Evolutionary conservation across 2,888 invertebrate species (phyloP).

Genomic region (Lymantria dispar): DNA sequence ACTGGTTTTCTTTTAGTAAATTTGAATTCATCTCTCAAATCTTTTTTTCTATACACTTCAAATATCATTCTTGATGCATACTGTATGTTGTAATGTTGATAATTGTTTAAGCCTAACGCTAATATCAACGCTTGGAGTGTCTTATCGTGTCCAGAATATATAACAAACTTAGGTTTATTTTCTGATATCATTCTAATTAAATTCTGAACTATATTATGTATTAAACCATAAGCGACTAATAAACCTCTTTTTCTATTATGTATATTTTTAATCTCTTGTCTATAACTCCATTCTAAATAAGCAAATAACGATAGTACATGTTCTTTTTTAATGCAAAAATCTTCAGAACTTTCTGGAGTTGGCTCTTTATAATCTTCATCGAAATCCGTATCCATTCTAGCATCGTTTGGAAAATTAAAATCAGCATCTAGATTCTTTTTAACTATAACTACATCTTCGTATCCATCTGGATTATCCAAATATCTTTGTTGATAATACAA

Average conservation of each 20-base stretch:
- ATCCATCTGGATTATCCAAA: constrained; percentile 69
- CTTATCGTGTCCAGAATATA: constrained; percentile 96
- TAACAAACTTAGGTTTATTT: constrained; percentile 87
- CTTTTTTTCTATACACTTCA: constrained; percentile 90
- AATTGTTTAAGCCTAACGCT: constrained; percentile 87
- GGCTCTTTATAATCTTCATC: constrained; percentile 74
- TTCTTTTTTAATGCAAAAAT: constrained; percentile 84
- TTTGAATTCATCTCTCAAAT: constrained; percentile 72
- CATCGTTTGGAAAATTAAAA: constrained; percentile 77
- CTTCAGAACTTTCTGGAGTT: constrained; percentile 62
- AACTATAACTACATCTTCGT: constrained; percentile 74
- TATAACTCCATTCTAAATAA: constrained; percentile 91
- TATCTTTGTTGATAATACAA: constrained; percentile 74
- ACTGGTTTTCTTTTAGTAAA: constrained; percentile 80
- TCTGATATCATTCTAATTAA: constrained; percentile 92
- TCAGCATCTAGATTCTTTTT: constrained; percentile 78
- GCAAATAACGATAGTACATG: constrained; percentile 91
- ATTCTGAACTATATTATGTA: constrained; percentile 90
- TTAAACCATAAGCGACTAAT: constrained; percentile 90
- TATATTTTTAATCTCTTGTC: constrained; percentile 83
- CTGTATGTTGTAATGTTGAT: constrained; percentile 86
- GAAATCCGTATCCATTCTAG: constrained; percentile 67
- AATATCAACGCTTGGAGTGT: constrained; percentile 92
- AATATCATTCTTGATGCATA: constrained; percentile 94
- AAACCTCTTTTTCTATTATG: constrained; percentile 86